Evolutionary conservation across 37 sponge, comb jelly and placozoan genomes (phyloP).

Genomic region (Tethya wilhelma): DNA sequence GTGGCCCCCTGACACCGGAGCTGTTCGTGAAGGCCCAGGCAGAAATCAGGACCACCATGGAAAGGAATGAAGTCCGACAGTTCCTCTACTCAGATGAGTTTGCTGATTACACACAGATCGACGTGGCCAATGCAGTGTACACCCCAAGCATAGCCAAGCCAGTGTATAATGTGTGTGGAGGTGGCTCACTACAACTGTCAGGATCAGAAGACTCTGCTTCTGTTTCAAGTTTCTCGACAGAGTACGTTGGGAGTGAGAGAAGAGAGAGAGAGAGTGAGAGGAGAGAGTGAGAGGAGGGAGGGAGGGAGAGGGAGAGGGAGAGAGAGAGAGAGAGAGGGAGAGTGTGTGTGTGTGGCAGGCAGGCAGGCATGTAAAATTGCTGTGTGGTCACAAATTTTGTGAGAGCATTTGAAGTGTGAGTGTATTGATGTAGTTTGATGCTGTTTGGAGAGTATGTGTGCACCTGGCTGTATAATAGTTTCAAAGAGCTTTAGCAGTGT

Average conservation of each 20-base stretch:
- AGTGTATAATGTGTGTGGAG: conserved; percentile 32
- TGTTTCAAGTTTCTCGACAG: conserved; percentile 44
- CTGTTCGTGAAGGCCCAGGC: conserved; percentile 59
- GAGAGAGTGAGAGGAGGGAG: background rate
- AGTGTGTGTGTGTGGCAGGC: background rate
- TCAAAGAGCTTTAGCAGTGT: too few species aligned
- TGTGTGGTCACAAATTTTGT: background rate
- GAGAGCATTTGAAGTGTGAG: too few species aligned
- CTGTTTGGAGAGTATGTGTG: too few species aligned
- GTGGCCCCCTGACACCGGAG: background rate
- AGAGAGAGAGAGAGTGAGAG: conserved; percentile 8
- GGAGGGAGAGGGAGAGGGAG: background rate
- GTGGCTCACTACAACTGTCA: conserved; percentile 56
- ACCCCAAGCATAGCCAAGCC: conserved; percentile 29
- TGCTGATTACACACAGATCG: conserved; percentile 20
- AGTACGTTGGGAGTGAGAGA: conserved; percentile 36
- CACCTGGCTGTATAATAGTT: too few species aligned
- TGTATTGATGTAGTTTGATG: too few species aligned
- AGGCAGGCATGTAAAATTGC: background rate
- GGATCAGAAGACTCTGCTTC: conserved; percentile 63
- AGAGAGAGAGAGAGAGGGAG: background rate
- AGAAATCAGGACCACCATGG: conserved; percentile 56
- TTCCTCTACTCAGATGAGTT: conserved; percentile 57
- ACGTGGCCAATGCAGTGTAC: background rate
- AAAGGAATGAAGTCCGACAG: conserved; percentile 55